Evolutionary conservation across 2,888 invertebrate genomes (phyloP), one percentile per base, ranked within the genome.

Genomic region (Acanthosepion pharaonis): DNA sequence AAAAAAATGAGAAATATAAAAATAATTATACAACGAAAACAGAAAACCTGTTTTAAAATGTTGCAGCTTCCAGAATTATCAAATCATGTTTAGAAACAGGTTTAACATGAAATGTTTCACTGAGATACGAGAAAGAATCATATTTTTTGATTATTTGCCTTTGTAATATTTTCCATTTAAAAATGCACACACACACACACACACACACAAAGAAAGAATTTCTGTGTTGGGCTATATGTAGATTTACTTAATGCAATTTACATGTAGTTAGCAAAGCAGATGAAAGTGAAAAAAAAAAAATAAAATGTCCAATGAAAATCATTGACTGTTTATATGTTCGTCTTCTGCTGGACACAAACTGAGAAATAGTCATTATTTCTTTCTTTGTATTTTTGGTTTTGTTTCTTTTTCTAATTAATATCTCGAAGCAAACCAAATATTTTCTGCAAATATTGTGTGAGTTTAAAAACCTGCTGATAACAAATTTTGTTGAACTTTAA

Each of bases 231-330:
- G 78, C 78, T 9, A 78, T 78, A 78, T 78, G 78, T 78, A 78
- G 78, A 78, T 78, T 78, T 78, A 8, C 15, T 78, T 78, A 78
- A 78, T 78, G 15, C 8, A 78, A 78, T 78, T 33, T 78, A 33
- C 78, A 78, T 78, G 78, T n/a, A 78, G n/a, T 78, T 78, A 78
- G 33, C 78, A 78, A n/a, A n/a, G 33, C 78, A 78, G 78, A n/a
- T 78, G 33, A 78, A 78, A 78, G 78, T 15, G 78, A 25, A 59
- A 59, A 23, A 59, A 59, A 59, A 23, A 33, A 33, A 33, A 33
- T 1, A 78, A 78, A 78, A 0, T n/a, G 78, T 33, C 78, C n/a
- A 78, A 78, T 78, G n/a, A 78, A 78, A 78, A 78, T 78, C 78
- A 78, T n/a, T n/a, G 78, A 78, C 78, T 78, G 33, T 15, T 33